These are phyloP conservation scores for Poecilia picta DNA, from an alignment of 2,797 vertebrate genomes.

Conservation along the genomic window DNA sequence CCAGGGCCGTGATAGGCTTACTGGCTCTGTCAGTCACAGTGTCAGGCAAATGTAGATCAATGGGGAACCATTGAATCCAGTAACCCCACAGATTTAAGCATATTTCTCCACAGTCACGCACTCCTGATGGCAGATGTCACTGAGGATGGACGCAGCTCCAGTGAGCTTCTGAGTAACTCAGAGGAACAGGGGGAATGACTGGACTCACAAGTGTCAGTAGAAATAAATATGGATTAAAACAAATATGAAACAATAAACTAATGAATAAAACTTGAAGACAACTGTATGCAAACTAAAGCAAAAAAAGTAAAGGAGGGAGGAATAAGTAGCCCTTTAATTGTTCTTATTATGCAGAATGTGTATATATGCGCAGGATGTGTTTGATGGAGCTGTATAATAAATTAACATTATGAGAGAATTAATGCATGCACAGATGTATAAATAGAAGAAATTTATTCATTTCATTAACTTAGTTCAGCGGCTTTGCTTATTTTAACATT, in stretches of 20 bases:
- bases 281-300: conserved; percentile 1
- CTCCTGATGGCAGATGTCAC: conserved; percentile 76
- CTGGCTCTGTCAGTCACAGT: conserved; percentile 78
- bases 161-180: conserved; percentile 62
- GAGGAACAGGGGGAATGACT: conserved; percentile 26
- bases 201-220: conserved; percentile 34
- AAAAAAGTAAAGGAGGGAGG: background rate
- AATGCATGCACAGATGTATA: conserved; percentile 36
- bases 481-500: conserved; percentile 4
- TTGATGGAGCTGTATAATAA: conserved; percentile 18
- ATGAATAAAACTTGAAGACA: background rate
- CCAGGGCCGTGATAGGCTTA: conserved; percentile 76
- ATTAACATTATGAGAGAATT: conserved; percentile 20
- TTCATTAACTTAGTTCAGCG: conserved; percentile 30
- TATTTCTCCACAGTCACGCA: conserved; percentile 75
- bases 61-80: conserved; percentile 65
- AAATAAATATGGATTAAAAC: conserved; percentile 57
- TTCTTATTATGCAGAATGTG: conserved; percentile 7
- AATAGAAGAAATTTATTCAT: conserved; percentile 46
- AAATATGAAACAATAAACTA: conserved; percentile 15
- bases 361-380: conserved; percentile 9
- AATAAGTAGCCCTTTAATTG: conserved; percentile 7
- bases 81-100: conserved; percentile 61
- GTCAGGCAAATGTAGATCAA: conserved; percentile 78
- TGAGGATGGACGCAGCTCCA: conserved; percentile 65